phyloP scores from a whole-genome alignment of 2,888 invertebrate species.

The Brachyptera putata region DNA sequence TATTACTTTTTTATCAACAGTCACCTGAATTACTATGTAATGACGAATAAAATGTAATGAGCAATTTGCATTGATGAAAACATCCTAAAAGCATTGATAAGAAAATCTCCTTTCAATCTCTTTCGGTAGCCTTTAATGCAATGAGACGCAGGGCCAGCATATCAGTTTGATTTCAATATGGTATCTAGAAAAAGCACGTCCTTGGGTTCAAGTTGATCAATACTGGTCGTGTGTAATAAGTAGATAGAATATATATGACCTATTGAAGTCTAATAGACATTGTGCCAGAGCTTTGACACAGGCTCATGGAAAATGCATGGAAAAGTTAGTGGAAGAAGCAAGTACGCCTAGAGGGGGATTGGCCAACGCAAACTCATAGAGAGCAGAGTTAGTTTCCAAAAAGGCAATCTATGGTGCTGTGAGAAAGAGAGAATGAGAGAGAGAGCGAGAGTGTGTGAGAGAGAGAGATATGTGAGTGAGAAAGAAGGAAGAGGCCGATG shows the following conservation, averaged over 20 bases:
- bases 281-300: constrained; percentile 11
- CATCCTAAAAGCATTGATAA: too few species aligned
- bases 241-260: constrained; percentile 21
- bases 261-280: constrained; percentile 20
- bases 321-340: constrained; percentile 19
- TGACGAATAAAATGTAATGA: too few species aligned
- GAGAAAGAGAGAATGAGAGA: constrained; percentile 1
- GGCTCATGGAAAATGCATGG: constrained; percentile 19
- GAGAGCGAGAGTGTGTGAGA: too few species aligned
- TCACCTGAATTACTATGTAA: too few species aligned
- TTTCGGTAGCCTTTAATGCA: too few species aligned
- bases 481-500: not conserved
- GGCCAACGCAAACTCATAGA: not conserved
- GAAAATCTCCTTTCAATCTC: too few species aligned
- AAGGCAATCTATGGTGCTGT: constrained; percentile 4
- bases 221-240: constrained; percentile 5
- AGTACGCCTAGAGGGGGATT: not conserved
- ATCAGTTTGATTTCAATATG: constrained; percentile 12
- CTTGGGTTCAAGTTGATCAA: constrained; percentile 5
- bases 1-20: too few species aligned
- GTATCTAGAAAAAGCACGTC: constrained; percentile 2
- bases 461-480: not conserved
- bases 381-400: constrained; percentile 7
- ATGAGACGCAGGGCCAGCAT: too few species aligned
- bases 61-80: too few species aligned